phyloP scores from a whole-genome alignment of 2,797 vertebrate species.

The Carapus acus region DNA sequence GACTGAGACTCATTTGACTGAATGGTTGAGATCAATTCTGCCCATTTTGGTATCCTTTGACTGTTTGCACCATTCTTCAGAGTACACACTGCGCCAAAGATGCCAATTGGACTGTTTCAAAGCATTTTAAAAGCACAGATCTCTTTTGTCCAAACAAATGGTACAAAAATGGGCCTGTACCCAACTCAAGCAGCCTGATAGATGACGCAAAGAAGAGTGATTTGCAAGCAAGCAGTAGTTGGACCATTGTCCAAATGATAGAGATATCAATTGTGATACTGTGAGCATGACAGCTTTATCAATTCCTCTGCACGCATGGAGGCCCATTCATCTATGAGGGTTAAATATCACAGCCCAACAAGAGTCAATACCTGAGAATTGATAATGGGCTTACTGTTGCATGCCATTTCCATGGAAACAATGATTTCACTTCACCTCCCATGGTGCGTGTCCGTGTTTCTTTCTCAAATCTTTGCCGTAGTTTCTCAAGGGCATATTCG shows the following conservation, averaged over 20 bases:
- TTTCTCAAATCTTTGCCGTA: conserved; percentile 35
- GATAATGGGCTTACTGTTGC: conserved; percentile 64
- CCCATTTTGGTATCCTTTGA: too few species aligned
- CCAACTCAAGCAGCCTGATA: conserved; percentile 46
- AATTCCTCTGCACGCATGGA: conserved; percentile 54
- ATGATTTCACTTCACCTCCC: conserved; percentile 55
- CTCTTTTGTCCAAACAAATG: conserved; percentile 23
- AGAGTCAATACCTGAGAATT: conserved; percentile 69
- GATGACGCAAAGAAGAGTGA: conserved; percentile 45
- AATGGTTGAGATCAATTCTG: too few species aligned
- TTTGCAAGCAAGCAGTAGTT: conserved; percentile 49
- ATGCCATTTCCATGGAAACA: conserved; percentile 74
- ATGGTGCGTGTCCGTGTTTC: conserved; percentile 40
- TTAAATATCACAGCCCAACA: conserved; percentile 68
- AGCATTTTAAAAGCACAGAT: conserved; percentile 7
- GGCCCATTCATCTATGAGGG: conserved; percentile 67
- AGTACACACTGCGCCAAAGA: too few species aligned
- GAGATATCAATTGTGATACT: conserved; percentile 64
- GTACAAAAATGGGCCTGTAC: conserved; percentile 24
- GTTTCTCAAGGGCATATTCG: conserved; percentile 64
- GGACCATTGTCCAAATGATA: conserved; percentile 55
- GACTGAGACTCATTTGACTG: too few species aligned
- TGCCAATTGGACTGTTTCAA: background rate
- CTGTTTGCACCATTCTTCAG: too few species aligned
- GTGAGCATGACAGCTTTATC: conserved; percentile 54